Base-by-base conservation (phyloP, 2,888 invertebrate genomes). In the Tachina grossa region DNA sequence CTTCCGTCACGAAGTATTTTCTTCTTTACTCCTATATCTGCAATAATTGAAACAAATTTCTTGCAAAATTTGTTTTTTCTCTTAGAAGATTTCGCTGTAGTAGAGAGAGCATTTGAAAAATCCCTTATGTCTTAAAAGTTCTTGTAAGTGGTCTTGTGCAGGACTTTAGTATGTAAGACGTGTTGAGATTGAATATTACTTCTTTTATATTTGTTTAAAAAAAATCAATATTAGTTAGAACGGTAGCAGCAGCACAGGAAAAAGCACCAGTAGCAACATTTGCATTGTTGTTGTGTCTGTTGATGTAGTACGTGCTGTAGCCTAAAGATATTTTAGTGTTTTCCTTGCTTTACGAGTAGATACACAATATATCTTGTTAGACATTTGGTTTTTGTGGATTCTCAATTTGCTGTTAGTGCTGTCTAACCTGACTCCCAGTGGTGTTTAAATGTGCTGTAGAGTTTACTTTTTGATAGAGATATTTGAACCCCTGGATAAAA, bases 281-380 rank as follows among this genome's bases (percentile, higher is more conserved):
- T 39, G 65, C 77, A 72, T 22, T 55, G 16, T 43, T 61, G 66
- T 57, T 85, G 68, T 78, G 31, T 39, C 66, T 66, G 41, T 75
- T 72, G 63, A 47, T 69, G 55, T 78, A 55, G 53, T 79, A 75
- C 71, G 75, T 83, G 65, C 72, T 79, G 75, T 71, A 63, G 71
- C 83, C 85, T 14, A 49, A 85, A 83, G 85, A 85, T 79, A 83
- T 85, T 71, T 76, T 71, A 66, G 65, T 74, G 74, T 71, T 65
- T 78, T 63, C 19, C 51, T 49, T 72, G 63, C 55, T 74, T 16
- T 41, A 22, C 41, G 6, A 6, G 31, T 31, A 31, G 31, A 69
- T 10, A 78, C 41, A 51, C 11, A 66, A 63, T 14, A 55, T 74
- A 51, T 79, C 61, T 57, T 79, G 68, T 53, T 14, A 16, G 1